These are phyloP conservation scores for Leptinotarsa texana DNA, from an alignment of 1,140 invertebrate species.

Conservation along the genomic window DNA sequence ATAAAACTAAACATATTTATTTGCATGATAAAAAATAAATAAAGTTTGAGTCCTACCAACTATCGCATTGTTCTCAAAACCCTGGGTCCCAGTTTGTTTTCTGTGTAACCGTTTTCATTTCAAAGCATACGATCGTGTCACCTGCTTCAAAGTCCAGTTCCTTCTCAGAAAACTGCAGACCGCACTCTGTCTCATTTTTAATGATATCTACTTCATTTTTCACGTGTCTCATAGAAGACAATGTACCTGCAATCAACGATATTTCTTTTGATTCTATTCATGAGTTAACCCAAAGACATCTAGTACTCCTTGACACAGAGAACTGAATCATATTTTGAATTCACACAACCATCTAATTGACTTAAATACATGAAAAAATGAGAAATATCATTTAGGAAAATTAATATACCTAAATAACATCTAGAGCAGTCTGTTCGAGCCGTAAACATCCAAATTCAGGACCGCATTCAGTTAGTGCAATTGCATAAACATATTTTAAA, in stretches of 20 bases:
- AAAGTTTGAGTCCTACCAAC: not conserved
- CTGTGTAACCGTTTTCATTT: conserved; percentile 65
- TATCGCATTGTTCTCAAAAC: conserved; percentile 61
- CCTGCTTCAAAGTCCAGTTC: conserved; percentile 70
- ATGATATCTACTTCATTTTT: conserved; percentile 87
- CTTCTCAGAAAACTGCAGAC: conserved; percentile 73
- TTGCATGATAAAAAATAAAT: not conserved
- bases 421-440: too few species aligned
- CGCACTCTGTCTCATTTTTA: conserved; percentile 86
- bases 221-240: conserved; percentile 83
- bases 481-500: too few species aligned
- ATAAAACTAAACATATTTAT: not conserved
- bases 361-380: too few species aligned
- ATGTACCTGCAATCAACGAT: conserved; percentile 61
- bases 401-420: too few species aligned
- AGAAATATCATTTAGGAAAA: too few species aligned
- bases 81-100: conserved; percentile 83
- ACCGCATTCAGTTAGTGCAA: too few species aligned
- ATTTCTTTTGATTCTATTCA: too few species aligned
- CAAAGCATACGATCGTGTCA: conserved; percentile 81
- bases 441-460: too few species aligned
- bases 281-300: too few species aligned
- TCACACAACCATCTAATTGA: too few species aligned
- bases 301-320: too few species aligned
- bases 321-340: too few species aligned